phyloP scores from a whole-genome alignment of 2,888 invertebrate species.

The Laspeyria flexula region DNA sequence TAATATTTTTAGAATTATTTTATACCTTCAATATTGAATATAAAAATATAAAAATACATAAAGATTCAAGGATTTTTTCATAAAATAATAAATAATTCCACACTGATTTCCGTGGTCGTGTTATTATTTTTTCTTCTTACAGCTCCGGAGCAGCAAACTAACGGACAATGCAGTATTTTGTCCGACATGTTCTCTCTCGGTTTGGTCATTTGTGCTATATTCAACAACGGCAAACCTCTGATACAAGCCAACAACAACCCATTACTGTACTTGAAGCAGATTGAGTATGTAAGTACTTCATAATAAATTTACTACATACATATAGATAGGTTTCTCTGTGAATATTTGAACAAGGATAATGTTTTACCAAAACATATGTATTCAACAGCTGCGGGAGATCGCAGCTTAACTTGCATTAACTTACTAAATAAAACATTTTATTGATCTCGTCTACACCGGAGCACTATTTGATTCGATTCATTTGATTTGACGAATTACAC shows the following conservation, averaged over 20 bases:
- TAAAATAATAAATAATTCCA: no score
- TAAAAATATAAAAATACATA: no score
- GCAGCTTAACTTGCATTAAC: background rate
- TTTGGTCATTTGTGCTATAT: constrained; percentile 96
- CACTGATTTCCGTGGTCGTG: no score
- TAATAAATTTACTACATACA: background rate
- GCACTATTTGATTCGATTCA: background rate
- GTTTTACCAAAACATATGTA: background rate
- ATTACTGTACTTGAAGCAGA: constrained; percentile 94
- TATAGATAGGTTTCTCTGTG: background rate
- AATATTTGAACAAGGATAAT: background rate
- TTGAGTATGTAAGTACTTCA: constrained; percentile 92
- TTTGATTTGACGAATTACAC: background rate
- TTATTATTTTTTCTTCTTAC: constrained; percentile 1
- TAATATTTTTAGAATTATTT: no score
- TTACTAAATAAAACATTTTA: background rate
- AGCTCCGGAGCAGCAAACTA: constrained; percentile 97
- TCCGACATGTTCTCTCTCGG: constrained; percentile 99
- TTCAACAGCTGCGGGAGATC: background rate
- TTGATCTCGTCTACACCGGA: background rate
- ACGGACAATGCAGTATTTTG: constrained; percentile 92
- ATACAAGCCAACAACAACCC: constrained; percentile 96
- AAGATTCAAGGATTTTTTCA: no score
- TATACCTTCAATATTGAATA: no score
- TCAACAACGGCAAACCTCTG: constrained; percentile 95